Percentiles rank a stretch among this genome's conserved stretches.
phyloP scores from a whole-genome alignment of 2,888 invertebrate species.

The Cantharis lateralis region DNA sequence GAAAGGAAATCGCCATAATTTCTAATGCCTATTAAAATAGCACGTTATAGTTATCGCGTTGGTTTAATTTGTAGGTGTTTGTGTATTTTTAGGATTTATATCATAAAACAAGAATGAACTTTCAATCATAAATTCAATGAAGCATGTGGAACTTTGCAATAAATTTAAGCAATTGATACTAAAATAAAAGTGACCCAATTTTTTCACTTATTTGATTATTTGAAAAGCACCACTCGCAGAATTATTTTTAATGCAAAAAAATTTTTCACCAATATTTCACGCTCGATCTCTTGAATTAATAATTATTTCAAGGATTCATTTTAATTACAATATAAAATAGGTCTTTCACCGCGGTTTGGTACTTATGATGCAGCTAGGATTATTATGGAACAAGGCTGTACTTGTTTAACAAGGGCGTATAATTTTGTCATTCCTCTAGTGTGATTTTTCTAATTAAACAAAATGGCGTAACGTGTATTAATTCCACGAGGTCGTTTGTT shows the following conservation, averaged over 20 bases:
- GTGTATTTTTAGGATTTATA: not conserved
- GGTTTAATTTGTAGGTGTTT: not conserved
- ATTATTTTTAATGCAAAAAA: not conserved
- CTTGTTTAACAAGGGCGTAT: not conserved
- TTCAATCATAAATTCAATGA: not conserved
- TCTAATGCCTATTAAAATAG: not conserved
- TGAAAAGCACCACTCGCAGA: not conserved
- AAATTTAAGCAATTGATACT: not conserved
- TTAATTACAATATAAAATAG: not conserved
- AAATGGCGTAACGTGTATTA: not conserved
- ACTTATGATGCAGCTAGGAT: not conserved
- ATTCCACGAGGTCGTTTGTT: not conserved
- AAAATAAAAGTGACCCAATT: not conserved
- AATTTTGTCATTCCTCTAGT: not conserved
- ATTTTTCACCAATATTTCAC: not conserved
- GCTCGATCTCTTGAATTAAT: not conserved
- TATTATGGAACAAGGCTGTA: not conserved
- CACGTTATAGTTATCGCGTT: not conserved
- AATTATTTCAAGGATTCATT: not conserved
- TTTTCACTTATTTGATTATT: not conserved
- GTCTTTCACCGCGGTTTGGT: no score
- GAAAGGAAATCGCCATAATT: not conserved
- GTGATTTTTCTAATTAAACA: not conserved
- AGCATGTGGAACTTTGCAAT: not conserved
- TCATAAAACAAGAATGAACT: not conserved